phyloP scores from a whole-genome alignment of 2,113 vertebrate species.

The Xiphorhynchus elegans region DNA sequence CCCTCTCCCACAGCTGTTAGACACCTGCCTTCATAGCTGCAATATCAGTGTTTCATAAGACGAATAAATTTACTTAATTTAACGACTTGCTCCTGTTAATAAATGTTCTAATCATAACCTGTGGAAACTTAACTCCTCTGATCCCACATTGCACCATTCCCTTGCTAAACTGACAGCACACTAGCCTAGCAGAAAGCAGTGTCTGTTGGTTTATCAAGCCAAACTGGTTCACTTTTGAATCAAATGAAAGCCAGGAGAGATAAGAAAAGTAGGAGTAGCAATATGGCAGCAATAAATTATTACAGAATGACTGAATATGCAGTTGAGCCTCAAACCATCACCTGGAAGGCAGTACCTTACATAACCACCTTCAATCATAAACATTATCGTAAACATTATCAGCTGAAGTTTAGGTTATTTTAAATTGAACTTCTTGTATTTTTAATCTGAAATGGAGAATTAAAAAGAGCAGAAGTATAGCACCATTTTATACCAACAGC shows the following conservation, averaged over 20 bases:
- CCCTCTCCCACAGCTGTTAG: not conserved
- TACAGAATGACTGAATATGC: not conserved
- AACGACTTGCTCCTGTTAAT: not conserved
- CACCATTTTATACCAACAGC: not conserved
- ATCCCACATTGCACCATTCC: not conserved
- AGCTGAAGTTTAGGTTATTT: not conserved
- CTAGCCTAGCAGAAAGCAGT: not conserved
- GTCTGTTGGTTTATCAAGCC: not conserved
- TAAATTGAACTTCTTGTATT: not conserved
- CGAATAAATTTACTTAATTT: not conserved
- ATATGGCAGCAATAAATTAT: not conserved
- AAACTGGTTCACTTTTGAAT: not conserved
- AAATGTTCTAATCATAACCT: not conserved
- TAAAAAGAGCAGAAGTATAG: not conserved
- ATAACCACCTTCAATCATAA: not conserved
- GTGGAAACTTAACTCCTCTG: not conserved
- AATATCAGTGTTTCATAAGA: not conserved
- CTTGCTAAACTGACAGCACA: not conserved
- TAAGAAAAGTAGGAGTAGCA: not conserved
- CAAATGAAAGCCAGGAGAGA: not conserved
- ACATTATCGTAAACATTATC: not conserved
- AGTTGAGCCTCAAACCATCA: not conserved
- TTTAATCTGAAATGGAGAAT: not conserved
- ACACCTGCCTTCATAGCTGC: not conserved
- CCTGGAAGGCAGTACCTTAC: not conserved